phyloP scores from a whole-genome alignment of 2,888 invertebrate species.

The Aproaerema taeniolella region DNA sequence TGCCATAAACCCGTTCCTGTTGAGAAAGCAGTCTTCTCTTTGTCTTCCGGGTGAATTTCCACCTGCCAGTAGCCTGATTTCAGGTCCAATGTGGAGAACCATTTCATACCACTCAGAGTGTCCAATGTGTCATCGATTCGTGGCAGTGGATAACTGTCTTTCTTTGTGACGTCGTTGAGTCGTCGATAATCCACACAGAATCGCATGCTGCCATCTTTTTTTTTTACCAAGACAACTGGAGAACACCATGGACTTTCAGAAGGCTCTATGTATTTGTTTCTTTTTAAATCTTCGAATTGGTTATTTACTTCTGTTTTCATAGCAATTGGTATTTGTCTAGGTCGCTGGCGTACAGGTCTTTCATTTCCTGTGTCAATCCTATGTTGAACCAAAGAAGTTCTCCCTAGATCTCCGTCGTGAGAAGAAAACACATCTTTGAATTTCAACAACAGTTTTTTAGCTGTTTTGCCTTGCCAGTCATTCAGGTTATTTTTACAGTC shows the following conservation, averaged over 20 bases:
- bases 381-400: neutral
- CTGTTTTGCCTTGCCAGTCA: neutral
- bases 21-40: constrained; percentile 1
- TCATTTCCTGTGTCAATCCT: neutral
- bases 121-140: constrained; percentile 20
- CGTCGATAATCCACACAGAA: constrained; percentile 21
- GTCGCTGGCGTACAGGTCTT: neutral
- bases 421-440: neutral
- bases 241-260: constrained; percentile 12
- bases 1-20: constrained; percentile 1
- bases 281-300: constrained; percentile 5
- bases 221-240: constrained; percentile 21
- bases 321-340: neutral
- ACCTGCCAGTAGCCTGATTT: neutral
- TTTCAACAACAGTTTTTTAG: neutral
- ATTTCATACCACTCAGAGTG: constrained; percentile 14
- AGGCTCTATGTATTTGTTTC: constrained; percentile 7
- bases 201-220: constrained; percentile 20
- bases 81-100: neutral
- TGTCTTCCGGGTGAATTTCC: neutral
- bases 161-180: constrained; percentile 14
- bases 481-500: neutral
- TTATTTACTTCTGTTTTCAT: neutral
- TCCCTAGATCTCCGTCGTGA: neutral
- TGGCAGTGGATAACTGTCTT: constrained; percentile 4